These are phyloP conservation scores for Patiria pectinifera DNA, from an alignment of 53 echinoderm and acorn worm species.

Conservation along the genomic window DNA sequence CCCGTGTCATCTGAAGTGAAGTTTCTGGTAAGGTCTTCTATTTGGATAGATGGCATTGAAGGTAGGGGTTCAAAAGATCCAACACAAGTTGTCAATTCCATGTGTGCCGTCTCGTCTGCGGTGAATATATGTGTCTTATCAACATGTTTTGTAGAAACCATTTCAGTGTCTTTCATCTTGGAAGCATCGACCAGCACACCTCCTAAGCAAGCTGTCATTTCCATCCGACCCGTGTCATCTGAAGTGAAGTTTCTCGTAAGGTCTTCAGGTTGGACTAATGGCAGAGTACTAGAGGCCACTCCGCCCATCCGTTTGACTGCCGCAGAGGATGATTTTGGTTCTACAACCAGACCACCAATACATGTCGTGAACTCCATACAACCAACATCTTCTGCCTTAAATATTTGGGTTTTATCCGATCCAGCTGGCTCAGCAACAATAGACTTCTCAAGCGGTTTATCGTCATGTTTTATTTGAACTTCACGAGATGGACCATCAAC, in stretches of 20 bases:
- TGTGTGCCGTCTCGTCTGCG: conserved; percentile 60
- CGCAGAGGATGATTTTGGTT: background rate
- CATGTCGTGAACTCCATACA: conserved; percentile 66
- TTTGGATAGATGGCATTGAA: background rate
- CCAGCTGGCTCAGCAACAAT: background rate
- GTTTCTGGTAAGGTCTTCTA: conserved; percentile 13
- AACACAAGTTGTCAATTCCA: conserved; percentile 73
- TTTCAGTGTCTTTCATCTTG: background rate
- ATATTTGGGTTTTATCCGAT: conserved; percentile 21
- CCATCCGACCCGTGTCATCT: conserved; percentile 64
- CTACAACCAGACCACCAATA: conserved; percentile 13
- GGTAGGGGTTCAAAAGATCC: background rate
- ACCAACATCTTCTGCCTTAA: conserved; percentile 53
- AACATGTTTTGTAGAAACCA: background rate
- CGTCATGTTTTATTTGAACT: background rate
- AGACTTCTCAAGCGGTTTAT: background rate
- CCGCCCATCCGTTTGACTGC: background rate
- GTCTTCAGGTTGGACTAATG: background rate
- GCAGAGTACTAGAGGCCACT: background rate
- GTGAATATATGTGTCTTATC: conserved; percentile 22
- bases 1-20: conserved; percentile 63
- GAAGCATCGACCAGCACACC: background rate
- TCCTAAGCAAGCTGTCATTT: conserved; percentile 50
- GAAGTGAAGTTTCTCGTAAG: conserved; percentile 46
- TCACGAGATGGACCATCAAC: background rate